Evolutionary conservation across 1,140 invertebrate genomes (phyloP).

Genomic region (Drosophila nikananu): DNA sequence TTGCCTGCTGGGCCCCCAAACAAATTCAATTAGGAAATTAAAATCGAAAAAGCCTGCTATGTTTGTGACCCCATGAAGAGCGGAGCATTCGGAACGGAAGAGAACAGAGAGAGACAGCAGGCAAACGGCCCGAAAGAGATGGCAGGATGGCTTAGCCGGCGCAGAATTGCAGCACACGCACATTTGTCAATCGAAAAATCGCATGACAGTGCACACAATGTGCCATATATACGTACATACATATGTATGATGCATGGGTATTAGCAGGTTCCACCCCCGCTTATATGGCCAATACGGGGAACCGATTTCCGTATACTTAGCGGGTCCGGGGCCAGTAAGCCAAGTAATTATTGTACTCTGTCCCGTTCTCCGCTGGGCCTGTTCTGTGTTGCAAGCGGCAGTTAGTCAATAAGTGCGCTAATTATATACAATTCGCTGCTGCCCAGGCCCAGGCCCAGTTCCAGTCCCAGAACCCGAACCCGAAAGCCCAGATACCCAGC

Average conservation of each 20-base stretch:
- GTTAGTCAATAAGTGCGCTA: slow-evolving; percentile 78
- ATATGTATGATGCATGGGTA: slow-evolving; percentile 3
- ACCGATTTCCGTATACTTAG: slow-evolving; percentile 29
- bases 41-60: slow-evolving; percentile 39
- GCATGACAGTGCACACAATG: slow-evolving; percentile 13
- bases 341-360: slow-evolving; percentile 41
- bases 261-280: slow-evolving; percentile 5
- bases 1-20: slow-evolving; percentile 36
- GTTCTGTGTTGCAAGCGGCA: slow-evolving; percentile 52
- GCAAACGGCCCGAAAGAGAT: background rate
- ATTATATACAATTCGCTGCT: slow-evolving; percentile 70
- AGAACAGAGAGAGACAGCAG: background rate
- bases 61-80: slow-evolving; percentile 28
- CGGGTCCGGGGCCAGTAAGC: slow-evolving; percentile 22
- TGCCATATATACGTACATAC: background rate
- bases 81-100: background rate
- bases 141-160: slow-evolving; percentile 24
- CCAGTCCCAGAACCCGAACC: slow-evolving; percentile 33
- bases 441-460: slow-evolving; percentile 47
- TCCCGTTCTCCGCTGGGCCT: slow-evolving; percentile 10
- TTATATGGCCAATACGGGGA: slow-evolving; percentile 10
- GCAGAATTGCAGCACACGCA: slow-evolving; percentile 70
- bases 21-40: slow-evolving; percentile 81
- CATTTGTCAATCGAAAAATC: slow-evolving; percentile 64
- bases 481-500: slow-evolving; percentile 30